Conservation (phyloP, 2,113 vertebrate genomes). For the Sclerurus mexicanus region DNA sequence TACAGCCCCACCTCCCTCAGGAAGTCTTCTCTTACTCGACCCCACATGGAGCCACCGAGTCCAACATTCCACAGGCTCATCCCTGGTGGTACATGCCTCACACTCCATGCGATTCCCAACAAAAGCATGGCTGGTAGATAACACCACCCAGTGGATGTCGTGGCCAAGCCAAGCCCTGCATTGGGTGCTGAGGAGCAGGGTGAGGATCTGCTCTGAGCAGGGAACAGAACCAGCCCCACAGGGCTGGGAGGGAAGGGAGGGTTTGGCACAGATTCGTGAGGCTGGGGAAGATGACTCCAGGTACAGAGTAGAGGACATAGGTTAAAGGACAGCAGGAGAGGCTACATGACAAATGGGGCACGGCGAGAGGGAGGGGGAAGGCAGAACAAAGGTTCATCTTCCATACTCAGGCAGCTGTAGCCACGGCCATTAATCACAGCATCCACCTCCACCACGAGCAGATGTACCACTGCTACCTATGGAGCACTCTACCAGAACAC, state of each 20-base stretch:
- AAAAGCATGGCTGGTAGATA: neutral
- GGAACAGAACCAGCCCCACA: fast-evolving
- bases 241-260: neutral
- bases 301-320: neutral
- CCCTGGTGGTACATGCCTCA: neutral
- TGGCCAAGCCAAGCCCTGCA: neutral
- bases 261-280: neutral
- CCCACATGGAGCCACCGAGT: neutral
- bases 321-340: conserved; percentile 9
- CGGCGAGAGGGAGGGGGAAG: neutral
- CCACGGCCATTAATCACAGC: conserved; percentile 18
- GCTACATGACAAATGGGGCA: conserved; percentile 13
- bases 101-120: neutral
- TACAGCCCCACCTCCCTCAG: neutral
- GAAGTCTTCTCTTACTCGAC: neutral
- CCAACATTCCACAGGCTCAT: neutral
- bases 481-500: neutral
- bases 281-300: neutral
- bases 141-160: neutral
- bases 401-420: neutral
- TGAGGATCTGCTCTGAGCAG: neutral
- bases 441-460: neutral
- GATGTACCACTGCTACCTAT: neutral
- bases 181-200: neutral
- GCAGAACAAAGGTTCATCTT: conserved; percentile 42